Evolutionary conservation across 2,888 invertebrate species (phyloP), one percentile per base, ranked within the genome.

Genomic region (Capitulum mitella): DNA sequence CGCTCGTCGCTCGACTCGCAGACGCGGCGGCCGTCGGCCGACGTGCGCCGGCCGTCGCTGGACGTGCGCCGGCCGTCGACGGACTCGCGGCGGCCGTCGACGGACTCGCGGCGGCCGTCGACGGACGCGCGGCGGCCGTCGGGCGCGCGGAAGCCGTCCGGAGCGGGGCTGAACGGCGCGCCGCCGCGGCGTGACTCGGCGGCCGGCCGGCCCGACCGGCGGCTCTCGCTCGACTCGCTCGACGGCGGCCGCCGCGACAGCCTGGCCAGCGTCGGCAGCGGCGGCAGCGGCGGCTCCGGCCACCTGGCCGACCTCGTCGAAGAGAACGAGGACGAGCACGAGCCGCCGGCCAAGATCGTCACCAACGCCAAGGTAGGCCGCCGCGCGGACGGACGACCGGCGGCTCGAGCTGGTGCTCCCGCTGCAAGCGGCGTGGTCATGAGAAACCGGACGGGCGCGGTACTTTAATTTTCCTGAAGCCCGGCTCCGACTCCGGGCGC

Each of bases 101-200:
- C 76, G n/a, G 79, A 79, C 79, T 43, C 54, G 6, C 79, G 85
- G 86, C 80, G 84, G 85, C 79, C 85, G 85, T 76, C 79, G 58
- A 70, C 81, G 80, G 80, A 74, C 82, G 82, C 85, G 85, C 82
- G 84, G 84, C 86, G 26, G 91, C 91, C 83, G 89, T 90, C 37
- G 90, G 91, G 84, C 46, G 64, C 26, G 77, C 85, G 92, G 92
- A 83, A 92, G 92, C 90, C 83, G 87, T 88, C 79, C 90, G 90
- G 90, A 90, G 81, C 74, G 46, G 46, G 79, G 37, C 78, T 70
- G 51, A 14, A 74, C 48, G 51, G 75, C 43, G 74, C 48, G 64
- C 1, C 74, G 40, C 58, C 12, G 46, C 43, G 70, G 78, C 64
- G 40, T 77, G 79, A 74, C 75, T 74, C 58, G 76, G 74, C 74